Percentiles rank a stretch among this genome's conserved stretches.
Evolutionary conservation across 2,797 vertebrate species (phyloP).

Genomic region (Bufotes viridis): DNA sequence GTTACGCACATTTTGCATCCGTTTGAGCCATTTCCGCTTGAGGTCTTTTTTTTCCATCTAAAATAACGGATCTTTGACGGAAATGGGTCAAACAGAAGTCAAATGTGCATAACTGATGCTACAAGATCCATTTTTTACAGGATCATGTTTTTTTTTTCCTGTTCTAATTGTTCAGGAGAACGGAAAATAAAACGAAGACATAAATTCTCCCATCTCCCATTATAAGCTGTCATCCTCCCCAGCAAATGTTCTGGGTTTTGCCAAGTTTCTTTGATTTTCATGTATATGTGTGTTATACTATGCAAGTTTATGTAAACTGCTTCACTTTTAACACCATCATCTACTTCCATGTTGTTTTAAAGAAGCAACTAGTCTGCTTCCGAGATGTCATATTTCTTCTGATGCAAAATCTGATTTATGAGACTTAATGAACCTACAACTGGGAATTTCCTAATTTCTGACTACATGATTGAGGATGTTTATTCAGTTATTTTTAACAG

Average conservation of each 20-base stretch:
- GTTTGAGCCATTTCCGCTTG: no score
- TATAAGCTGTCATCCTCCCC: no score
- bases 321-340: conserved; percentile 4
- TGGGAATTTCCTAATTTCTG: conserved; percentile 57
- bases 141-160: no score
- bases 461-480: conserved; percentile 47
- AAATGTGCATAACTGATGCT: no score
- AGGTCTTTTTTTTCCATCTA: no score
- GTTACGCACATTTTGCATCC: no score
- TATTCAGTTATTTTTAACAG: conserved; percentile 44
- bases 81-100: no score
- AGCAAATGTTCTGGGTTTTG: not conserved
- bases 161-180: no score
- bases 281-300: not conserved
- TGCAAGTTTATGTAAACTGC: not conserved
- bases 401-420: conserved; percentile 53
- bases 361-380: conserved; percentile 14
- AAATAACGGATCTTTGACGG: no score
- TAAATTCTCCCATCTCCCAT: no score
- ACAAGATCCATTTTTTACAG: no score
- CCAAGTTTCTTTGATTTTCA: not conserved
- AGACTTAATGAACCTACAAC: conserved; percentile 47
- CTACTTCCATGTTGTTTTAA: conserved; percentile 34
- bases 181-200: no score
- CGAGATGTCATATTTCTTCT: conserved; percentile 37